Base-by-base conservation (phyloP, 1,140 invertebrate species). In the Magallana ariakensis region DNA sequence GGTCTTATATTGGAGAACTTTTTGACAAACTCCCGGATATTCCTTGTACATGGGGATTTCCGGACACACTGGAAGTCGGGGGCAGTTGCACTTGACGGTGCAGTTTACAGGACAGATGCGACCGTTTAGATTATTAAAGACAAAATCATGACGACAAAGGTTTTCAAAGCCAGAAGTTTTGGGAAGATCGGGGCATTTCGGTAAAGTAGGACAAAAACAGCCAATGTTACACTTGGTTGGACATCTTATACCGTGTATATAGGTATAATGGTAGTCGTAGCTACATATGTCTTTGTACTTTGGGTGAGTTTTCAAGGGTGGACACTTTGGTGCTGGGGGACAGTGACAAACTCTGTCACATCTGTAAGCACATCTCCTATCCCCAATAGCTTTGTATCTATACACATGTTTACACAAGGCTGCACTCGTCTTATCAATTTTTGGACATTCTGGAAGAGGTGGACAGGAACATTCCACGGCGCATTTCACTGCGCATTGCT, bases 311-410 rank as follows among this genome's bases (percentile, higher is more conserved):
- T 56, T 56, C 16, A 82, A 19, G 8, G 80, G 80, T 55, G 80
- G 80, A 82, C 80, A 82, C 54, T 54, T 82, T 22, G 80, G 80
- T 54, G n/a, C 54, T 9, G 53, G 80, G 46, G 80, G 80, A 82
- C 80, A 82, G 46, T 82, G 80, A 22, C 80, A 82, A 19, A 55
- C 46, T 10, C 46, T 56, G 46, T 82, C 80, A 55, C 80, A 82
- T 54, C 54, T 82, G 16, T n/a, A 16, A 82, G 80, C 53, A 55
- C 80, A 82, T 1, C 1, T 82, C 55, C 46, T 54, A 56, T 46
- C 80, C 15, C 55, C 53, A n/a, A 82, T 82, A 9, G 16, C 54
- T 82, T 82, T 55, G 16, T 55, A 82, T n/a, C 53, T 82, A 82
- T 82, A 82, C 16, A 55, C 19, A 8, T 82, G 10, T n/a, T n/a